Evolutionary conservation across 2,113 vertebrate genomes (phyloP).

Genomic region (Parus major): DNA sequence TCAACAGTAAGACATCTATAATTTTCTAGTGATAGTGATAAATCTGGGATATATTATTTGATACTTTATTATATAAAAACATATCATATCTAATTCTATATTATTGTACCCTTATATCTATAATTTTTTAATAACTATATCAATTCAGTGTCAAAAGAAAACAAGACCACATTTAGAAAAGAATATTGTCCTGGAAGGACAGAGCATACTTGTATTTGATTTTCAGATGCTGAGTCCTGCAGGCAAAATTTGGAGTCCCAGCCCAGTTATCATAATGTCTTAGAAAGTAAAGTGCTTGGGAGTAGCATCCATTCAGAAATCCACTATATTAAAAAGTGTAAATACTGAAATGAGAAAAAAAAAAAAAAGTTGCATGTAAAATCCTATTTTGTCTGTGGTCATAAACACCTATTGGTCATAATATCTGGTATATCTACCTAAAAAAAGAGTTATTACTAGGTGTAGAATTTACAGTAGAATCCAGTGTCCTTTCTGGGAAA

Average conservation of each 20-base stretch:
- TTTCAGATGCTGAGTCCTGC: background rate
- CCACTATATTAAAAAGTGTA: background rate
- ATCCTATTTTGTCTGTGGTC: background rate
- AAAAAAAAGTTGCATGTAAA: background rate
- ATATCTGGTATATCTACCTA: background rate
- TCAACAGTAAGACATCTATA: background rate
- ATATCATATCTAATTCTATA: background rate
- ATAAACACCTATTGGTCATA: background rate
- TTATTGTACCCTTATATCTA: background rate
- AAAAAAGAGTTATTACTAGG: background rate
- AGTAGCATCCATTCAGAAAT: background rate
- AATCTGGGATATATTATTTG: background rate
- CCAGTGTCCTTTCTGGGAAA: background rate
- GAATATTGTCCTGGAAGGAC: background rate
- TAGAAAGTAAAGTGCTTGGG: background rate
- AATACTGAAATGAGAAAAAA: background rate
- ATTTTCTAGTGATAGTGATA: background rate
- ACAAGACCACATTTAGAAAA: background rate
- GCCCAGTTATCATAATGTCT: background rate
- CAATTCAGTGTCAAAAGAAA: background rate
- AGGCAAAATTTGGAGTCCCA: background rate
- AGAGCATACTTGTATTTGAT: accelerated
- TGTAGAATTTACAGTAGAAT: background rate
- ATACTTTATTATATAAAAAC: background rate
- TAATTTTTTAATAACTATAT: background rate